These are phyloP conservation scores for Astur gentilis DNA, from an alignment of 2,113 vertebrate genomes.

Conservation along the genomic window DNA sequence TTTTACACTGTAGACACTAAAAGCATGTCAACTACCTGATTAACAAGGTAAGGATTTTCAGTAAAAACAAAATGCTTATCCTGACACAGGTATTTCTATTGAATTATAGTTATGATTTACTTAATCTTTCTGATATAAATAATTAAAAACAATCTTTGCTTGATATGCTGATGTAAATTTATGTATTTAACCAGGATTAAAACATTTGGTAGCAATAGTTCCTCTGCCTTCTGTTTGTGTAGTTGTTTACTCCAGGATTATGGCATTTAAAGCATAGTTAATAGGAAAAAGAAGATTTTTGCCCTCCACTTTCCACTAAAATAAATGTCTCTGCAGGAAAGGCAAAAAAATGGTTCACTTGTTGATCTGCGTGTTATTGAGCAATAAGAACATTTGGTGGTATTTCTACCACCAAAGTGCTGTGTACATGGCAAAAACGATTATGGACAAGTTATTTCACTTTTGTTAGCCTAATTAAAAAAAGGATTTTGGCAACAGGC, in stretches of 20 bases:
- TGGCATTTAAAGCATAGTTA: not conserved
- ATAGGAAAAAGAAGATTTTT: not conserved
- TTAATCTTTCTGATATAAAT: not conserved
- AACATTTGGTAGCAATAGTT: not conserved
- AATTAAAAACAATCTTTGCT: not conserved
- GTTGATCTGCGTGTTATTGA: not conserved
- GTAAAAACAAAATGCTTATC: fast-evolving
- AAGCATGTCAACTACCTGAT: not conserved
- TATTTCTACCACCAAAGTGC: not conserved
- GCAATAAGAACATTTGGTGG: not conserved
- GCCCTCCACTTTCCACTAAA: not conserved
- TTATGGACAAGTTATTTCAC: not conserved
- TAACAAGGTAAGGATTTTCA: not conserved
- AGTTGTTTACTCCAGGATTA: not conserved
- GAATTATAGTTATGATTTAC: not conserved
- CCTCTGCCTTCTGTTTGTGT: not conserved
- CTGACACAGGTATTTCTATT: not conserved
- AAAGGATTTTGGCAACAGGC: not conserved
- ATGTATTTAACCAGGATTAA: not conserved
- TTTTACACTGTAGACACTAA: not conserved
- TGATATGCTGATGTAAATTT: not conserved
- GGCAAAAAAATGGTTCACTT: not conserved
- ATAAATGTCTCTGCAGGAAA: not conserved
- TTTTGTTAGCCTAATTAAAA: not conserved
- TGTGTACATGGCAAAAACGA: not conserved